Conservation (phyloP, 2,113 vertebrate species). For the Bubo blakistoni region DNA sequence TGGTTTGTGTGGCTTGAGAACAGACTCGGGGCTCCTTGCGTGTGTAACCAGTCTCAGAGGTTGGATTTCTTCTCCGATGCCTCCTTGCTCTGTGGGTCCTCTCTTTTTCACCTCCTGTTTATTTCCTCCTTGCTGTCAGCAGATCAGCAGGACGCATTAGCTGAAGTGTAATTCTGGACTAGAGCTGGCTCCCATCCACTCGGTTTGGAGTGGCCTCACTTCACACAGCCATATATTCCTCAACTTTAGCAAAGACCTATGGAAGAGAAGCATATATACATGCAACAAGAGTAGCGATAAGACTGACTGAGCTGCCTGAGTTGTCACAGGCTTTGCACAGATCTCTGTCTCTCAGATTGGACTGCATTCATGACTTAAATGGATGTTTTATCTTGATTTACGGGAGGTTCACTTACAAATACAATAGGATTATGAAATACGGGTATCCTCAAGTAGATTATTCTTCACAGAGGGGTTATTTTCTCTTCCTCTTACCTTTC, state of each 20-base stretch:
- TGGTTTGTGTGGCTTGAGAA: background rate
- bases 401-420: background rate
- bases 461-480: background rate
- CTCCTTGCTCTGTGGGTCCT: conserved; percentile 35
- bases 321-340: background rate
- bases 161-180: background rate
- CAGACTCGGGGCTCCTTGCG: background rate
- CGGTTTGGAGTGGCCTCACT: background rate
- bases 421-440: background rate
- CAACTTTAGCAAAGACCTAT: background rate
- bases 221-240: background rate
- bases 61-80: background rate
- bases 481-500: conserved; percentile 7
- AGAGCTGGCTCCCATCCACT: conserved; percentile 25
- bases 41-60: background rate
- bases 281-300: background rate
- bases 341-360: background rate
- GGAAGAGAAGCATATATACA: background rate
- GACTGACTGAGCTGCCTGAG: background rate
- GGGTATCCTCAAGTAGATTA: background rate
- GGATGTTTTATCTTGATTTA: conserved; percentile 4
- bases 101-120: conserved; percentile 46
- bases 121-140: conserved; percentile 52
- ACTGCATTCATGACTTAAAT: background rate
- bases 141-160: conserved; percentile 29